Conservation (phyloP, 2,113 vertebrate genomes). For the Caretta caretta region DNA sequence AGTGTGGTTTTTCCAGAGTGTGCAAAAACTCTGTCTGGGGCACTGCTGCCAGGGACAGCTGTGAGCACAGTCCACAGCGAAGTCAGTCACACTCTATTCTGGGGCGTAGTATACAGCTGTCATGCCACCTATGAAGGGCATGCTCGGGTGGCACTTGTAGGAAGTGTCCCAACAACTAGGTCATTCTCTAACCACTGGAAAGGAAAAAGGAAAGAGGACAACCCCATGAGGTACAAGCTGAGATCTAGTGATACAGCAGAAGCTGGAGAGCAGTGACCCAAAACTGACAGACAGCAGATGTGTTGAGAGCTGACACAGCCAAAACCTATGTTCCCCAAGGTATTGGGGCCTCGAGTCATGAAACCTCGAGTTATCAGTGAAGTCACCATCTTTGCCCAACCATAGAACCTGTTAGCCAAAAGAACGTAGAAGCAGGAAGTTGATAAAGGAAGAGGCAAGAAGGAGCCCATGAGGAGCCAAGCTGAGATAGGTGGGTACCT, state of each 20-base stretch:
- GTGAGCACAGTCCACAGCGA: not conserved
- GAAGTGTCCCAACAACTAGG: not conserved
- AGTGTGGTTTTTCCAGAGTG: no score
- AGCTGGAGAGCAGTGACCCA: not conserved
- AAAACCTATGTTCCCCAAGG: not conserved
- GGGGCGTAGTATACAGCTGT: not conserved
- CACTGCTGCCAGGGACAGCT: not conserved
- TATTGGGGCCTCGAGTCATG: not conserved
- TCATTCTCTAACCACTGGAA: not conserved
- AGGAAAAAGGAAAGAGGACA: not conserved
- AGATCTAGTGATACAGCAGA: not conserved
- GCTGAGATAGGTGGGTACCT: not conserved
- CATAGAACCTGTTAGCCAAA: not conserved
- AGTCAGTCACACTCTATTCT: not conserved
- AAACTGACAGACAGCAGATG: not conserved
- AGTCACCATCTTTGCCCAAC: not conserved
- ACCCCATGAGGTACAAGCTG: not conserved
- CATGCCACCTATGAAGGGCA: not conserved
- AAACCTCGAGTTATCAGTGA: not conserved
- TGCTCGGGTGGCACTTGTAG: not conserved
- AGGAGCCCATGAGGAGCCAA: not conserved
- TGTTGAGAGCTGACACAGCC: not conserved
- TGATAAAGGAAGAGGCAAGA: not conserved
- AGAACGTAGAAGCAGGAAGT: not conserved
- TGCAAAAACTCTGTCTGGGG: not conserved